These are phyloP conservation scores for Onthophagus taurus DNA, from an alignment of 1,140 invertebrate species.

Conservation along the genomic window DNA sequence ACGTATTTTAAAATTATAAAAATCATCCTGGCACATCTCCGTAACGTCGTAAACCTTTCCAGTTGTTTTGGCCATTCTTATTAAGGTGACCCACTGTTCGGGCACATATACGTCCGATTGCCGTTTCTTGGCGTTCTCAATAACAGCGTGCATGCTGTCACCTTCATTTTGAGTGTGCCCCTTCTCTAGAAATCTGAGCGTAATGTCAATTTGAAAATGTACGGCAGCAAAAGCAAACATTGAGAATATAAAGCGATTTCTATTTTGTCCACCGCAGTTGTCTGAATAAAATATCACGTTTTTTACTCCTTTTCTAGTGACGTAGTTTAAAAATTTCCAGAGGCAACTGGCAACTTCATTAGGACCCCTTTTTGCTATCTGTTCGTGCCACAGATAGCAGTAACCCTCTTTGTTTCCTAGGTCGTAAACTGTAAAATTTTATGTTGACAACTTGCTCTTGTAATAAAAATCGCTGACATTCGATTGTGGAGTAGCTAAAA, in stretches of 20 bases:
- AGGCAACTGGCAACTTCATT: constrained; percentile 37
- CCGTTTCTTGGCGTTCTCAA: constrained; percentile 34
- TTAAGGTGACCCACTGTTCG: constrained; percentile 12
- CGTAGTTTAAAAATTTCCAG: constrained; percentile 21
- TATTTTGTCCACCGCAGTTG: constrained; percentile 10
- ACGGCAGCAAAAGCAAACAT: constrained; percentile 27
- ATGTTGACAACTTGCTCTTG: constrained; percentile 36
- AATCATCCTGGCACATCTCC: constrained; percentile 13
- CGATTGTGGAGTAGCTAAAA: constrained; percentile 8
- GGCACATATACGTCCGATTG: constrained; percentile 30
- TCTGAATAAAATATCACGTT: constrained; percentile 12
- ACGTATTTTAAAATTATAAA: no score
- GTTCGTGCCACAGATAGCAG: constrained; percentile 40
- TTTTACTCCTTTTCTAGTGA: background rate
- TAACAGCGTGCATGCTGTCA: constrained; percentile 34
- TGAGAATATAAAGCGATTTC: constrained; percentile 24
- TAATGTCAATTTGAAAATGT: constrained; percentile 23
- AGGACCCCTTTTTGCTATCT: constrained; percentile 33
- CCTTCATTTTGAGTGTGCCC: constrained; percentile 38
- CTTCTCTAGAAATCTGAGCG: constrained; percentile 34
- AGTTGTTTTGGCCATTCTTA: constrained; percentile 13
- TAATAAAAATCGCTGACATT: constrained; percentile 29
- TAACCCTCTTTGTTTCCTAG: constrained; percentile 24
- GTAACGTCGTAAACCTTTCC: constrained; percentile 9
- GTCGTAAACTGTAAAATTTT: constrained; percentile 39